Evolutionary conservation across 2,888 invertebrate species (phyloP).

Genomic region (Mythimna impura): DNA sequence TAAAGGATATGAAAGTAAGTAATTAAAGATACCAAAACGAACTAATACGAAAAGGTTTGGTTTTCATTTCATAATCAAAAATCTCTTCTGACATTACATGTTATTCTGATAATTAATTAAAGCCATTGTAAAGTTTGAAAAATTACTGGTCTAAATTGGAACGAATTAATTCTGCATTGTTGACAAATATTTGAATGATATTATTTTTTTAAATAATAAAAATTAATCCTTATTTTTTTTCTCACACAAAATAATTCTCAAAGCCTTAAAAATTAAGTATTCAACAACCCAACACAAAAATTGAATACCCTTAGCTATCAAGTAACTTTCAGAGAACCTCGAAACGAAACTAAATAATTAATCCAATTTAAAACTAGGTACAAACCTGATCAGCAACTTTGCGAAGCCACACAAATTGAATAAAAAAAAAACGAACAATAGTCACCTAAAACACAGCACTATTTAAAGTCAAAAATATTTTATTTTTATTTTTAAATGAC

Average conservation of each 20-base stretch:
- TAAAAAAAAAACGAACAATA: conserved; percentile 40
- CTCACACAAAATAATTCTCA: background rate
- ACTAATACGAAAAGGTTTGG: background rate
- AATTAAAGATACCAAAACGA: background rate
- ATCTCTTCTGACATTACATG: background rate
- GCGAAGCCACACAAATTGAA: conserved; percentile 68
- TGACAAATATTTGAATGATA: rapidly evolving
- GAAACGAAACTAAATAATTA: conserved; percentile 60
- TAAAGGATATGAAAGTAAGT: background rate
- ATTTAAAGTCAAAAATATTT: conserved; percentile 32
- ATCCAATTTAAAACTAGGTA: conserved; percentile 69
- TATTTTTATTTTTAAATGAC: conserved; percentile 31
- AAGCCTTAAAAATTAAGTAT: conserved; percentile 2
- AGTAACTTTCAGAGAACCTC: conserved; percentile 41
- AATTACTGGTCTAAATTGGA: background rate
- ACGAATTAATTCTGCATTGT: background rate
- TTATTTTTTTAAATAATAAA: background rate
- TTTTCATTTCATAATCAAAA: background rate
- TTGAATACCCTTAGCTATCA: conserved; percentile 4
- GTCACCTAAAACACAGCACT: conserved; percentile 70
- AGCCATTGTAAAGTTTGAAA: background rate
- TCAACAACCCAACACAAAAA: background rate
- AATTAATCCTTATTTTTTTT: background rate
- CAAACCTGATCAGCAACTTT: conserved; percentile 66
- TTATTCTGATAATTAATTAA: background rate